phyloP scores from a whole-genome alignment of 2,113 vertebrate genomes.

The Notechis scutatus region DNA sequence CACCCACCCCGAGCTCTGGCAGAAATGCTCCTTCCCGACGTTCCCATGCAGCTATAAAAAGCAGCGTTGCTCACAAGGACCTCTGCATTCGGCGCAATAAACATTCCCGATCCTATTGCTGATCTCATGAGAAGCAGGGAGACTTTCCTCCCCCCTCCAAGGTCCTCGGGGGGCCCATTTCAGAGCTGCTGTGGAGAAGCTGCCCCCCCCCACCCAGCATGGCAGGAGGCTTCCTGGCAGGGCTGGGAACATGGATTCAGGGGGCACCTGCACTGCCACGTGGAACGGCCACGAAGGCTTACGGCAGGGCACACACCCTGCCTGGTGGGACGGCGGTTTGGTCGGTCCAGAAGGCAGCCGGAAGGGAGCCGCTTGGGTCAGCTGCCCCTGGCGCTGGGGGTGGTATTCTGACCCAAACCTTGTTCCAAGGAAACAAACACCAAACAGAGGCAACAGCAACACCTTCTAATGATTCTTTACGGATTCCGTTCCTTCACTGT shows the following conservation, averaged over 20 bases:
- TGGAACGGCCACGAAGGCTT: neutral
- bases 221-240: slow-evolving; percentile 21
- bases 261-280: slow-evolving; percentile 1
- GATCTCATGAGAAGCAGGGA: slow-evolving; percentile 38
- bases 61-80: slow-evolving; percentile 59
- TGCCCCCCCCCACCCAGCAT: slow-evolving; percentile 6
- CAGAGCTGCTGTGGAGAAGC: neutral
- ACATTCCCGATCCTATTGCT: slow-evolving; percentile 58
- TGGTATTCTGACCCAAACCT: no score
- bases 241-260: slow-evolving; percentile 2
- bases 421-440: no score
- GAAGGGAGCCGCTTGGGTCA: slow-evolving; percentile 30
- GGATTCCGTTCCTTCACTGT: no score
- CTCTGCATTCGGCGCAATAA: slow-evolving; percentile 60
- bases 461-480: no score
- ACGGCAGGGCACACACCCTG: slow-evolving; percentile 10
- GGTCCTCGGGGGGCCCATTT: slow-evolving; percentile 23
- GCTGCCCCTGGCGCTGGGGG: slow-evolving; percentile 19
- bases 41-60: slow-evolving; percentile 80
- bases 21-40: slow-evolving; percentile 50
- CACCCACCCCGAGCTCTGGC: slow-evolving; percentile 45
- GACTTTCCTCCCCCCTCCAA: neutral
- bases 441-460: no score
- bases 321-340: neutral
- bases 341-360: slow-evolving; percentile 37